A percentile compares a stretch with the other conserved stretches of the same genome.
Conservation (phyloP, 2,888 invertebrate species). For the Piscicola geometra region DNA sequence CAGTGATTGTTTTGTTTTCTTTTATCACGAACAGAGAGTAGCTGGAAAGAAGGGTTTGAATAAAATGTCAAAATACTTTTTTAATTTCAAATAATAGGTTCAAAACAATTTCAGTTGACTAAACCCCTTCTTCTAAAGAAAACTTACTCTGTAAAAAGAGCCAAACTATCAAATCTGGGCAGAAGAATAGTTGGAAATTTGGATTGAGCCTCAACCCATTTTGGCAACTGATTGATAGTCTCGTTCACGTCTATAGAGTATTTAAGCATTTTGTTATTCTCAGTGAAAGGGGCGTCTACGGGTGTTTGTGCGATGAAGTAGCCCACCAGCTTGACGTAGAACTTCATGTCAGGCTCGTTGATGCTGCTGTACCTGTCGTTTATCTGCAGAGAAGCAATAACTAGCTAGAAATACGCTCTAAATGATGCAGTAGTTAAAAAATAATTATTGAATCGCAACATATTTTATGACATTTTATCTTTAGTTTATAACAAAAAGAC, state of each 20-base stretch:
- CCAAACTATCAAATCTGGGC: constrained; percentile 32
- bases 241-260: background rate
- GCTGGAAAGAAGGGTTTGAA: too few species aligned
- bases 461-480: background rate
- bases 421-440: too few species aligned
- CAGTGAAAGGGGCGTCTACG: constrained; percentile 33
- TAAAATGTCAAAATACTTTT: too few species aligned
- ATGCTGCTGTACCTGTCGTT: constrained; percentile 43
- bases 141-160: constrained; percentile 32
- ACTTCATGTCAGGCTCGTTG: constrained; percentile 42
- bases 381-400: too few species aligned
- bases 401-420: too few species aligned
- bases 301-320: constrained; percentile 38
- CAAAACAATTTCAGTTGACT: too few species aligned
- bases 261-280: background rate
- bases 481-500: too few species aligned
- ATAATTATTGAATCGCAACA: background rate
- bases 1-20: background rate
- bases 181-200: constrained; percentile 4
- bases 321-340: constrained; percentile 34
- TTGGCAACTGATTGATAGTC: constrained; percentile 6
- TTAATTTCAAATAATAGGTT: too few species aligned
- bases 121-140: too few species aligned
- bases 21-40: background rate
- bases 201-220: constrained; percentile 19